Evolutionary conservation across 92 coral and sea anemone genomes (phyloP), one percentile per base, ranked within the genome.

Genomic region (Ricordea florida): DNA sequence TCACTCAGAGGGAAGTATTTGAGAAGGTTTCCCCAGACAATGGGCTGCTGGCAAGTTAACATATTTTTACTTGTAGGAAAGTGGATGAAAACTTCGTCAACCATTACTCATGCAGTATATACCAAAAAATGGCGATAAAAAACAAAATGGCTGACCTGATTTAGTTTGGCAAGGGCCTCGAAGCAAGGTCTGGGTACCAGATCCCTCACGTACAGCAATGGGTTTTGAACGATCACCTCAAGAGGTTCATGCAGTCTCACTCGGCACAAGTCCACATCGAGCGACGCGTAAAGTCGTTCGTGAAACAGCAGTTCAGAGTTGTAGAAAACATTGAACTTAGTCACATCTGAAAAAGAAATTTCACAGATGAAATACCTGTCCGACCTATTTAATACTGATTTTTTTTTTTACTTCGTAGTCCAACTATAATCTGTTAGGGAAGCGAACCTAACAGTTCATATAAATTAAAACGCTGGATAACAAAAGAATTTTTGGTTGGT

Each of bases 181-280:
- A 94, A 94, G 77, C 98, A 94, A 6, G 98, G 85, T 59, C 76
- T 81, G 18, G 97, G 89, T 7, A 94, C 97, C 87, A 94, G 84
- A 57, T 94, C 98, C 50, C 98, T 93, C 1, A 94, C 97, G 62
- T 94, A 94, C 50, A 94, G 66, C 52, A 94, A 68, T 1, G 98
- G 98, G 74, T 94, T 94, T 58, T 88, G 90, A 5, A 90, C 92
- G 57, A 94, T 94, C 59, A 79, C 63, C 24, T 74, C 72, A 3
- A 94, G 93, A 0, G 98, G 97, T 55, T 94, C 96, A 62, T 94
- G 98, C 2, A 94, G 88, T 35, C 98, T 89, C 24, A 94, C 97
- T 38, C 98, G 94, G 74, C 98, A 94, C 76, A 94, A 75, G 74
- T 94, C 98, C 52, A 94, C 98, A 62, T 94, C 98, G 44, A 94